Percentiles rank a stretch among this genome's conserved stretches.
Evolutionary conservation across 2,888 invertebrate genomes (phyloP).

Genomic region (Seira sanloemensis): DNA sequence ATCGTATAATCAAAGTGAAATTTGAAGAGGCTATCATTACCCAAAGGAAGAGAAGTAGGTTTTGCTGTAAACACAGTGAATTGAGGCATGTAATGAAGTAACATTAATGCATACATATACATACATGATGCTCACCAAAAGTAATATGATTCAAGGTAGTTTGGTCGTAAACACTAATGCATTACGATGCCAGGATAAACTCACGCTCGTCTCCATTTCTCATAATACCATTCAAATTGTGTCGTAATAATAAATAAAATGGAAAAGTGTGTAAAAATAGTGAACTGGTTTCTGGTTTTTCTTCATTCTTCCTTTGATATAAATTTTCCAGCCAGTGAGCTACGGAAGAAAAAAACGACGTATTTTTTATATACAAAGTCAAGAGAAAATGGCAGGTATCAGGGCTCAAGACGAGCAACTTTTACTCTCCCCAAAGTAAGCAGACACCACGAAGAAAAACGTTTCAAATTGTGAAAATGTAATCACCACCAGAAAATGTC

Average conservation of each 20-base stretch:
- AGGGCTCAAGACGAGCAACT: too few relatives aligned
- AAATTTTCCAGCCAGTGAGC: too few relatives aligned
- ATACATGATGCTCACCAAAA: neutral
- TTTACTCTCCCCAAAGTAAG: neutral
- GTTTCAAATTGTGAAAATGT: neutral
- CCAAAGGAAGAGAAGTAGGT: neutral
- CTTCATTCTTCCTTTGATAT: neutral
- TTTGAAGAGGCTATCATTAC: neutral
- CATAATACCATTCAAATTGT: neutral
- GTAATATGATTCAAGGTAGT: neutral
- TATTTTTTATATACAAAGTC: too few relatives aligned
- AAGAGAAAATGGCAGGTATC: too few relatives aligned
- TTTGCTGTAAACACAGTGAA: neutral
- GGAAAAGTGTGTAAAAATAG: neutral
- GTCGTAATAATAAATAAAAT: too few relatives aligned
- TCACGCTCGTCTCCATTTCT: neutral
- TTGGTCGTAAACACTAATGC: neutral
- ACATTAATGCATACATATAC: neutral
- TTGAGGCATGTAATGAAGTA: neutral
- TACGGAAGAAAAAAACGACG: too few relatives aligned
- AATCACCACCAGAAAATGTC: neutral
- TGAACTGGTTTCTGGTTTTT: neutral
- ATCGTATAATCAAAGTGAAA: too few relatives aligned
- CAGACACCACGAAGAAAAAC: neutral
- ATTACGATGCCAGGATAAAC: neutral